These are phyloP conservation scores for Melanargia galathea DNA, from an alignment of 2,888 invertebrate genomes.

Conservation along the genomic window DNA sequence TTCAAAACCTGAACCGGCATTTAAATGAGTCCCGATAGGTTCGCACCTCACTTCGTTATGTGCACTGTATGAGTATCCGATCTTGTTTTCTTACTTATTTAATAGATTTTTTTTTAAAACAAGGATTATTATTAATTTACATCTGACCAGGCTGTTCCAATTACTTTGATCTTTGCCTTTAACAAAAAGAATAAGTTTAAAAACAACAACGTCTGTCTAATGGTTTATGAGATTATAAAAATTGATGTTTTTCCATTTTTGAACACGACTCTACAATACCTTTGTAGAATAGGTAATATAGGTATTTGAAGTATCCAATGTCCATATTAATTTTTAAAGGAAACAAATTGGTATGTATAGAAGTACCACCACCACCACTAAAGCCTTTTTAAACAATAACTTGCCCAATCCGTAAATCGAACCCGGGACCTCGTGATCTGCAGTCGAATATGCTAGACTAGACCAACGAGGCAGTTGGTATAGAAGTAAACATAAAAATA, in stretches of 20 bases:
- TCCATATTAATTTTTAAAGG: too few species aligned
- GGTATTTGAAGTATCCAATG: too few species aligned
- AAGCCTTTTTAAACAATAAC: too few species aligned
- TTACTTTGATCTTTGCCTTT: neutral
- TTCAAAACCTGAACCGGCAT: conserved; percentile 64
- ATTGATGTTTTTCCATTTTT: neutral
- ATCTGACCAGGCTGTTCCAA: neutral
- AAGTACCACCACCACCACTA: too few species aligned
- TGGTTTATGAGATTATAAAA: neutral
- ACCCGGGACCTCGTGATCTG: too few species aligned
- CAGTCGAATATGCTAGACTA: too few species aligned
- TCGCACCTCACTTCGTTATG: conserved; percentile 54
- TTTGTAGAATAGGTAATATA: too few species aligned
- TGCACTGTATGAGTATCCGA: conserved; percentile 15
- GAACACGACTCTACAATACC: neutral
- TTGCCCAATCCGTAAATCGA: too few species aligned
- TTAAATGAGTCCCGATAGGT: conserved; percentile 65
- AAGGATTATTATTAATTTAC: neutral
- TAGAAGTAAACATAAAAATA: neutral
- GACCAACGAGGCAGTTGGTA: too few species aligned
- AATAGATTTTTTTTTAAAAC: neutral
- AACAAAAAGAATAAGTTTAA: neutral
- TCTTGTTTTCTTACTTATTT: neutral
- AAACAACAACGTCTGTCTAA: neutral
- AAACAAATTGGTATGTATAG: too few species aligned